A percentile compares a stretch with the other conserved stretches of the same genome.
These are phyloP conservation scores for Scaptomyza polygonia DNA, from an alignment of 2,888 invertebrate genomes.

Conservation along the genomic window DNA sequence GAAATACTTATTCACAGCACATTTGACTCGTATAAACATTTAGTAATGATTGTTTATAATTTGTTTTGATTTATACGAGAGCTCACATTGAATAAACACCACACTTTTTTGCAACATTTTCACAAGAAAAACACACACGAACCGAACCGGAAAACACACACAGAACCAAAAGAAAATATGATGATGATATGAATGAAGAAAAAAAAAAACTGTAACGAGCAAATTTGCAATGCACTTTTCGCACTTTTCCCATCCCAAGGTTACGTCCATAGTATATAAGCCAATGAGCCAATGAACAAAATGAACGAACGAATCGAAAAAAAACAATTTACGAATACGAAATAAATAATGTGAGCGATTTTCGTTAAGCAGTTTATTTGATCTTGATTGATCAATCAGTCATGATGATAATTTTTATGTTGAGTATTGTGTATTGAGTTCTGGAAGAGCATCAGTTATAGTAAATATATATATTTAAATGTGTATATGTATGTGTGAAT, in stretches of 20 bases:
- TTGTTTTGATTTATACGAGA: conserved; percentile 27
- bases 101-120: conserved; percentile 1
- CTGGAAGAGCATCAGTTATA: conserved; percentile 21
- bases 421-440: conserved; percentile 22
- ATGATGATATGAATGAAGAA: conserved; percentile 6
- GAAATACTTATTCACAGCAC: conserved; percentile 7
- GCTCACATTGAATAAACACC: conserved; percentile 36
- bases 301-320: conserved; percentile 39
- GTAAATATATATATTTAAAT: conserved; percentile 11
- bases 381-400: conserved; percentile 2
- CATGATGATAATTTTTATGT: conserved; percentile 9
- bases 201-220: conserved; percentile 47
- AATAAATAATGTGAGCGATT: conserved; percentile 15
- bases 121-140: conserved; percentile 7
- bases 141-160: conserved; percentile 20
- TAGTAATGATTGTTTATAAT: conserved; percentile 48
- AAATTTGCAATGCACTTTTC: conserved; percentile 81
- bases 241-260: conserved; percentile 85
- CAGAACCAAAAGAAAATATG: conserved; percentile 26
- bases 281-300: conserved; percentile 68
- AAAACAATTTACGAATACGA: conserved; percentile 13
- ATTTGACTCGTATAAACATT: conserved; percentile 39
- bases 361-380: conserved; percentile 19
- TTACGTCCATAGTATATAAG: conserved; percentile 85
- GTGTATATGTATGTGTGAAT: conserved; percentile 1